Percentiles rank a stretch among this genome's conserved stretches.
Evolutionary conservation across 2,797 vertebrate species (phyloP).

Genomic region (Falco rusticolus): DNA sequence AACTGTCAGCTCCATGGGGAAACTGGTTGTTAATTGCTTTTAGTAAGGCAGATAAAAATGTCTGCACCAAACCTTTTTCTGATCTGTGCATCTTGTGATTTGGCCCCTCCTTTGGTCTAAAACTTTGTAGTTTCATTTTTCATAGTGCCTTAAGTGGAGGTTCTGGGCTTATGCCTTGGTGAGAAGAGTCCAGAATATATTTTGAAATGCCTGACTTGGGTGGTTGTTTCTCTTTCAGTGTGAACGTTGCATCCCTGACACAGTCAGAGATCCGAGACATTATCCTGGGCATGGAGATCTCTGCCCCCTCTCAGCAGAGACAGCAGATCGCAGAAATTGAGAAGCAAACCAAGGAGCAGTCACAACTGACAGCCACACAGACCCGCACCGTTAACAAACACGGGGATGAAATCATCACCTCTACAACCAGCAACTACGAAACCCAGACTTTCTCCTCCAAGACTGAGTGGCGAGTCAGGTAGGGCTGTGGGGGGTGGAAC

Average conservation of each 20-base stretch:
- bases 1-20: background rate
- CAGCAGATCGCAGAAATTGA: constrained; percentile 99
- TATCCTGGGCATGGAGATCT: constrained; percentile 99
- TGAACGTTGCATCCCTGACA: constrained; percentile 97
- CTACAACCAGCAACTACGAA: constrained; percentile 99
- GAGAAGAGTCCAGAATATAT: background rate
- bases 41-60: background rate
- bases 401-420: constrained; percentile 99
- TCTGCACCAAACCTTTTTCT: background rate
- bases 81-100: background rate
- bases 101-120: background rate
- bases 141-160: accelerated
- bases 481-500: background rate
- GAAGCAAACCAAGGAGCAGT: constrained; percentile 99
- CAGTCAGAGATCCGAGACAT: constrained; percentile 99
- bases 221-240: constrained; percentile 76
- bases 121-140: background rate
- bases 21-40: background rate
- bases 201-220: background rate
- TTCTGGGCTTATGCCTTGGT: background rate
- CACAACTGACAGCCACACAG: constrained; percentile 96
- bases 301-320: constrained; percentile 95
- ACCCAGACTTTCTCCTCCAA: constrained; percentile 99
- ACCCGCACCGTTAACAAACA: constrained; percentile 99
- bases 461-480: constrained; percentile 99